Evolutionary conservation across 2,113 vertebrate genomes (phyloP).

Genomic region (Ophiodon elongatus): DNA sequence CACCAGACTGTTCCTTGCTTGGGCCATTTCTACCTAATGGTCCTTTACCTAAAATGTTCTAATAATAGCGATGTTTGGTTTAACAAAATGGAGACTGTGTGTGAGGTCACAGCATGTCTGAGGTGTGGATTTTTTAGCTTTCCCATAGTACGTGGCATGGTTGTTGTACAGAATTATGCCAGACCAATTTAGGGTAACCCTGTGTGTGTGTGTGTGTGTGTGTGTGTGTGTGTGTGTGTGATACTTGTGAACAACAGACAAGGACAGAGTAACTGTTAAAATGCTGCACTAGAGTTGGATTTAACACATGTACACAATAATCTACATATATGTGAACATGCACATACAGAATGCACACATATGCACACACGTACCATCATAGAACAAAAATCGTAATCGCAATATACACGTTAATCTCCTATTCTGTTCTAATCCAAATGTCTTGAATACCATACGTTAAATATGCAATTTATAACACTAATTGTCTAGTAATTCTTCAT

Average conservation of each 20-base stretch:
- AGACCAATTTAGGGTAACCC: constrained; percentile 52
- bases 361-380: not conserved
- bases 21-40: constrained; percentile 16
- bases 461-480: not conserved
- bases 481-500: not conserved
- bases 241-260: too few species aligned
- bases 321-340: too few species aligned
- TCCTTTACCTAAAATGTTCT: constrained; percentile 12
- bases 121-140: constrained; percentile 16
- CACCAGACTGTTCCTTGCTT: not conserved
- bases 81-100: constrained; percentile 17
- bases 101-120: constrained; percentile 28
- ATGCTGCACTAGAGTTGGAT: too few species aligned
- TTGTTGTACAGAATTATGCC: constrained; percentile 49
- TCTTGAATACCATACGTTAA: constrained; percentile 3
- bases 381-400: constrained; percentile 37
- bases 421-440: constrained; percentile 72
- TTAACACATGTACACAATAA: too few species aligned
- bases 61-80: constrained; percentile 8
- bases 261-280: too few species aligned
- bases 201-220: not conserved
- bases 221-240: not conserved
- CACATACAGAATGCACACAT: not conserved
- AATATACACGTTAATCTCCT: constrained; percentile 40
- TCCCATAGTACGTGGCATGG: constrained; percentile 23